phyloP scores from a whole-genome alignment of 2,888 invertebrate species.

The Anoplius nigerrimus region DNA sequence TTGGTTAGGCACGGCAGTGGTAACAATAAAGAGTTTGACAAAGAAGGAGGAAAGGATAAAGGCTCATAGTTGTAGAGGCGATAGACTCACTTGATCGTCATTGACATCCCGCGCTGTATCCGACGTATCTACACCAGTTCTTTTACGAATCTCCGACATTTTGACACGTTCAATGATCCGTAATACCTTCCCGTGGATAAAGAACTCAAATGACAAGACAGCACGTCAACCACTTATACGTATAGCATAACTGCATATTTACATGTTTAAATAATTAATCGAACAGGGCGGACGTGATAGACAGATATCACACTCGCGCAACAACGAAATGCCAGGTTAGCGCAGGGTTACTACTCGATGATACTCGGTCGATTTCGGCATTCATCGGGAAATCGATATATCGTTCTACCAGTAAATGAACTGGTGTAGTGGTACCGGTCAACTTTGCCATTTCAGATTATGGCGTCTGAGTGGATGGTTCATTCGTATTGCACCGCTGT shows the following conservation, averaged over 20 bases:
- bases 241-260: conserved; percentile 59
- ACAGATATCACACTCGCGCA: conserved; percentile 57
- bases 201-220: conserved; percentile 42
- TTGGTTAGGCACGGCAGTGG: not conserved
- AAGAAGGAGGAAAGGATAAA: no score
- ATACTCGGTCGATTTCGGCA: conserved; percentile 49
- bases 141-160: conserved; percentile 71
- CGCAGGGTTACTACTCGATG: conserved; percentile 44
- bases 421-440: no score
- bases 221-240: conserved; percentile 54
- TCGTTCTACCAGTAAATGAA: no score
- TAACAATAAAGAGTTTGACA: no score
- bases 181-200: conserved; percentile 13
- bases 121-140: conserved; percentile 64
- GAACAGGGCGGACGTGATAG: conserved; percentile 62
- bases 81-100: conserved; percentile 67
- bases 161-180: conserved; percentile 28
- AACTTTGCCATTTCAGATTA: no score
- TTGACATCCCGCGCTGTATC: conserved; percentile 63
- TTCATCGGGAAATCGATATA: conserved; percentile 62
- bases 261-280: conserved; percentile 65
- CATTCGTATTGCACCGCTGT: no score
- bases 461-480: no score
- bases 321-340: conserved; percentile 45
- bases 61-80: no score